phyloP scores from a whole-genome alignment of 2,888 invertebrate genomes.

The Trichogramma evanescens region DNA sequence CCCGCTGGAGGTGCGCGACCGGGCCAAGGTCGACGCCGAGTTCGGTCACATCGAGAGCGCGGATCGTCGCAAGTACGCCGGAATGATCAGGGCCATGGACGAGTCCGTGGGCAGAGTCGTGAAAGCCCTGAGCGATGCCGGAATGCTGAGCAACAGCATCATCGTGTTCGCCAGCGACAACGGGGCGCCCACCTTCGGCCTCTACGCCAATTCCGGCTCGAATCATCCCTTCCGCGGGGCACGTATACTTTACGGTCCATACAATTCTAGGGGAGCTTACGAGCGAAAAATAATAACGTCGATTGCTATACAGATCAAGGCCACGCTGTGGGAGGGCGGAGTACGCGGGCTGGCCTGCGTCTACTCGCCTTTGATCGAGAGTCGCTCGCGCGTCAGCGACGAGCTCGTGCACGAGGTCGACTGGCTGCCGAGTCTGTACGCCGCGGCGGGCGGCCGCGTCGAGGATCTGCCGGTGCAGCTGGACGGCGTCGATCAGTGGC shows the following conservation, averaged over 20 bases:
- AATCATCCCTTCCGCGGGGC: conserved; percentile 58
- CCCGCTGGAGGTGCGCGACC: conserved; percentile 61
- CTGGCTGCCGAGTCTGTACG: conserved; percentile 69
- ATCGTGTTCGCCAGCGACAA: conserved; percentile 59
- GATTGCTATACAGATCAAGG: conserved; percentile 56
- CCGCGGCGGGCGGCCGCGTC: conserved; percentile 39
- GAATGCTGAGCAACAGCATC: conserved; percentile 51
- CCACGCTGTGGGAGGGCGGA: conserved; percentile 78
- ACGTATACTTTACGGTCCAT: conserved; percentile 54
- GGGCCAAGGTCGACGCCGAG: conserved; percentile 56
- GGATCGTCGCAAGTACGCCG: conserved; percentile 65
- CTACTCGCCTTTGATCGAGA: conserved; percentile 58
- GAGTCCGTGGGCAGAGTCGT: conserved; percentile 42
- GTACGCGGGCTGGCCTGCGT: conserved; percentile 69
- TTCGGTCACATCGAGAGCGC: conserved; percentile 64
- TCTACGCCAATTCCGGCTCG: conserved; percentile 51
- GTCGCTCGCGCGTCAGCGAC: conserved; percentile 47
- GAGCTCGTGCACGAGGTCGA: conserved; percentile 73
- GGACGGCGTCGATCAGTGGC: conserved; percentile 49
- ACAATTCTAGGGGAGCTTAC: conserved; percentile 37
- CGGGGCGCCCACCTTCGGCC: conserved; percentile 51
- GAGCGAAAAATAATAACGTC: neutral
- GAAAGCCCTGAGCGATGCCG: neutral
- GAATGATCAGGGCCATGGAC: conserved; percentile 60
- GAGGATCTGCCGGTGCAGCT: conserved; percentile 46